Conservation (phyloP, 2,113 vertebrate species). For the Taxidea taxus region DNA sequence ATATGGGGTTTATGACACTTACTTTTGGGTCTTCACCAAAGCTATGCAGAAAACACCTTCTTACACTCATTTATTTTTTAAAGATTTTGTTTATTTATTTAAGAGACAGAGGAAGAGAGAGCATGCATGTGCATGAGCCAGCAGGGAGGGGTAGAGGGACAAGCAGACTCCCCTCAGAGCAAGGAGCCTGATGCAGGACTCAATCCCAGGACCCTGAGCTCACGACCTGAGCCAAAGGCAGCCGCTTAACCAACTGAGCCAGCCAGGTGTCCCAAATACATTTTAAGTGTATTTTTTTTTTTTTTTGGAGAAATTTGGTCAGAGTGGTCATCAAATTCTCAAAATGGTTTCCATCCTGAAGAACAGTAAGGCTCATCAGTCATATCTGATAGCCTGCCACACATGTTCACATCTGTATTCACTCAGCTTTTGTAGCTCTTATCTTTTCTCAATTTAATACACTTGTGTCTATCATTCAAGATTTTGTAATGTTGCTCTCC, state of each 20-base stretch:
- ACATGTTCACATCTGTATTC: neutral
- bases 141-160: neutral
- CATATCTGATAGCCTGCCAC: neutral
- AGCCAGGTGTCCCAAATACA: neutral
- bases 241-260: neutral
- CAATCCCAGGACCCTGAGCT: neutral
- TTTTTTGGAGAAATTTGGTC: neutral
- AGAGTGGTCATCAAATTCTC: neutral
- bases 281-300: neutral
- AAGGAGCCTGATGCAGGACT: neutral
- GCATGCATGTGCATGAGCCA: neutral
- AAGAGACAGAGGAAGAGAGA: neutral
- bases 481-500: neutral
- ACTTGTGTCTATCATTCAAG: neutral
- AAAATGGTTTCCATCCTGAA: neutral
- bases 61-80: neutral
- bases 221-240: neutral
- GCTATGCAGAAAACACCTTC: neutral
- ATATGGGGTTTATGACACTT: neutral
- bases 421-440: neutral
- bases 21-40: neutral
- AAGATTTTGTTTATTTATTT: neutral
- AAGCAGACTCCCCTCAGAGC: neutral
- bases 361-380: neutral
- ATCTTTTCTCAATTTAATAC: neutral